A percentile compares a stretch with the other conserved stretches of the same genome.
Evolutionary conservation across 2,888 invertebrate species (phyloP).

Genomic region (Hydropsyche betteni): DNA sequence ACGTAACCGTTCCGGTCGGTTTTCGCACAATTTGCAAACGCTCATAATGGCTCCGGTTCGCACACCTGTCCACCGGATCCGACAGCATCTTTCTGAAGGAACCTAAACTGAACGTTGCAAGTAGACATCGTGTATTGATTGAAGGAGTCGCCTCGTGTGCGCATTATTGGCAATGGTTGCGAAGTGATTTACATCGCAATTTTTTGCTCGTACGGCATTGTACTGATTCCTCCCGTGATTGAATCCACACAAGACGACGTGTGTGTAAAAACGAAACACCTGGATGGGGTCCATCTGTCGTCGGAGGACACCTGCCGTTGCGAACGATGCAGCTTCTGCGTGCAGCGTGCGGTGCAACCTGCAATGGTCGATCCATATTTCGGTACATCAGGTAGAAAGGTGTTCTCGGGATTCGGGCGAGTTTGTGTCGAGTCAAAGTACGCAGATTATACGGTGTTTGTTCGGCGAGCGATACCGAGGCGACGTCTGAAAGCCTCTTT

Average conservation of each 20-base stretch:
- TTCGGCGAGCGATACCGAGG: no score
- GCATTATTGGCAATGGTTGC: slow-evolving; percentile 14
- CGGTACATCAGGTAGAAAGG: no score
- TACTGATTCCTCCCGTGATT: not conserved
- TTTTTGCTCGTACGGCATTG: not conserved
- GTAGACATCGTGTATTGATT: not conserved
- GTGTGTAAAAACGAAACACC: slow-evolving; percentile 27
- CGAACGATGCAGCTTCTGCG: slow-evolving; percentile 6
- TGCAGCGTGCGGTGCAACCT: slow-evolving; percentile 1
- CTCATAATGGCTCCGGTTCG: not conserved
- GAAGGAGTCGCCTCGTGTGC: not conserved
- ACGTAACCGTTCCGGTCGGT: no score
- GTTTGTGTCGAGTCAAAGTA: no score
- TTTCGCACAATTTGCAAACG: no score
- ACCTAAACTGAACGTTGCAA: not conserved
- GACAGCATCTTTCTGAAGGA: not conserved
- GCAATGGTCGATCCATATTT: not conserved
- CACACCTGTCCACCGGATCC: not conserved
- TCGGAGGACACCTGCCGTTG: not conserved
- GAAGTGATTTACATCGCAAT: not conserved
- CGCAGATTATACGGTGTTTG: no score
- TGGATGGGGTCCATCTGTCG: slow-evolving; percentile 24
- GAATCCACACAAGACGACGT: not conserved
- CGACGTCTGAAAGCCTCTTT: no score
- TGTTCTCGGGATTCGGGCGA: no score